Conservation (phyloP, 2,888 invertebrate species). For the Halocaridina rubra region DNA sequence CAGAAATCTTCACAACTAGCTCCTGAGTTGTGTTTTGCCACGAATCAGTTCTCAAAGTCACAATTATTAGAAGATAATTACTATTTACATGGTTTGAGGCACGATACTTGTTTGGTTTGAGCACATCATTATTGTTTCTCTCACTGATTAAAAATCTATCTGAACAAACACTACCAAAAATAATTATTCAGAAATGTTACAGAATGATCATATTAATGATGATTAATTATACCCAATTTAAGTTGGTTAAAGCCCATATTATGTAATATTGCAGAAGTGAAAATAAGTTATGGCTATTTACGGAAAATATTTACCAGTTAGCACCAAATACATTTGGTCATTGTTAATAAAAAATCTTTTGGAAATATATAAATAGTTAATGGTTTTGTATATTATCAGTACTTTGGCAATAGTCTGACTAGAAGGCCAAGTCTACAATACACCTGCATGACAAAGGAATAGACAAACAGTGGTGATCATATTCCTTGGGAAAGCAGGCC, state of each 20-base stretch:
- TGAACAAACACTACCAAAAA: too few relatives aligned
- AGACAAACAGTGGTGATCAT: not conserved
- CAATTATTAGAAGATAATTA: not conserved
- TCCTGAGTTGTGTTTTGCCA: conserved; percentile 39
- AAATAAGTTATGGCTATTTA: conserved; percentile 22
- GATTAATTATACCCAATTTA: not conserved
- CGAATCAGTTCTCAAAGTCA: conserved; percentile 21
- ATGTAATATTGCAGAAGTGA: not conserved
- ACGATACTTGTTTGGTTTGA: conserved; percentile 45
- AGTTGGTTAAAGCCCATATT: not conserved
- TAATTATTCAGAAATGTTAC: too few relatives aligned
- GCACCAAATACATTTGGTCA: conserved; percentile 51
- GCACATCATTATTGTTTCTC: conserved; percentile 32
- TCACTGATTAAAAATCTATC: conserved; percentile 30
- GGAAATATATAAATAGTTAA: conserved; percentile 14
- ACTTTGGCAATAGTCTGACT: conserved; percentile 56
- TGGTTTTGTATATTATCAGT: conserved; percentile 20
- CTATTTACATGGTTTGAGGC: conserved; percentile 47
- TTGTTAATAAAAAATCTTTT: conserved; percentile 16
- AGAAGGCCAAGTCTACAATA: conserved; percentile 52
- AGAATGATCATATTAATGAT: not conserved
- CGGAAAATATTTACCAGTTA: conserved; percentile 12
- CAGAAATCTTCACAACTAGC: conserved; percentile 43
- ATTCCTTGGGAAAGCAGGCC: conserved; percentile 13
- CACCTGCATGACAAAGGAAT: not conserved